Base-by-base conservation (phyloP, 1,140 invertebrate species). In the Bombus confusus region DNA sequence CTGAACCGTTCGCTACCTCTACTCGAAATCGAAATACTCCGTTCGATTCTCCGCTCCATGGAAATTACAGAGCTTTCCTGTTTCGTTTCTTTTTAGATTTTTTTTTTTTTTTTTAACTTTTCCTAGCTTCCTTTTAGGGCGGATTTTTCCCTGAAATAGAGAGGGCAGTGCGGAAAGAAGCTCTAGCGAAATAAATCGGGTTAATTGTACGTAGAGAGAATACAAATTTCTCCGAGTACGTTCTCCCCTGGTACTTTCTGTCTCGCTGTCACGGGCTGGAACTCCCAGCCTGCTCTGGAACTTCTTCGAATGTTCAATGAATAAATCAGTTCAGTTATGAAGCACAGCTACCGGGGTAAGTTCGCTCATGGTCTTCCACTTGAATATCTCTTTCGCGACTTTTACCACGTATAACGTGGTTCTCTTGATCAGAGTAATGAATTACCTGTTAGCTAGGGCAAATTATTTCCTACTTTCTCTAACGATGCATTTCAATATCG, bases 181-280 rank as follows among this genome's bases (percentile, higher is more conserved):
- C 41, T 34, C n/a, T 39, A 39, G 76, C 18, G 62, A 68, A 43
- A 79, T 68, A 79, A 79, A 79, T 79, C 77, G 62, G 77, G n/a
- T 79, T 79, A 79, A 79, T 79, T 79, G 62, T 25, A 66, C 77
- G 62, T 13, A 43, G 4, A 28, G 31, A 68, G 77, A 79, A 79
- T 79, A 79, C 77, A 79, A 79, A 79, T 47, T 79, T 68, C 62
- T 25, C 28, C 25, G 47, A 39, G 6, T 8, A 39, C 22, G 25
- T 34, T 22, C 25, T 6, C 39, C 28, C 22, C 25, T 2, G 9
- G 9, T 52, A 31, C 25, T 37, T n/a, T n/a, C 34, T n/a, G 57
- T n/a, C n/a, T 39, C 75, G 18, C 39, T 64, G 57, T 77, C 43
- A 13, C n/a, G 41, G 2, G 0, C 6, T 43, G 28, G 37, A 73